Base-by-base conservation (phyloP, 30 jellyfish, hydroid and myxozoan genomes). In the Turritopsis rubra region DNA sequence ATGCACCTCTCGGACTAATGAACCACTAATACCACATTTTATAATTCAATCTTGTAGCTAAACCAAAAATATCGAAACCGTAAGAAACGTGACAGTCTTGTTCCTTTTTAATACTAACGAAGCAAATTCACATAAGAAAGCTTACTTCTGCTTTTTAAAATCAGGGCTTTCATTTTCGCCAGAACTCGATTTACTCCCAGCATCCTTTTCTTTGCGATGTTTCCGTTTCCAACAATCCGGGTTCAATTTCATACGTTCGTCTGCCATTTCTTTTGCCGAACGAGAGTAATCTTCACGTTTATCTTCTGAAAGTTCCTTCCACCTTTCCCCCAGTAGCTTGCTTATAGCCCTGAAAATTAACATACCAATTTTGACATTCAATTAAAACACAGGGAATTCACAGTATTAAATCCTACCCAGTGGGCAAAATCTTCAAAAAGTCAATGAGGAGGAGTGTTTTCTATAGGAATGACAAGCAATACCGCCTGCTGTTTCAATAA, bases 151-250 rank as follows among this genome's bases (percentile, higher is more conserved):
- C 30, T 68, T 68, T 22, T 68, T 68, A 68, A 8, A 68, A 19
- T 68, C 77, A n/a, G 77, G 77, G 19, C 77, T 68, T 68, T 68
- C 77, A 19, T 27, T 27, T n/a, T 68, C 77, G 16, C 77, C 77
- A 68, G 77, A 68, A 27, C 77, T 68, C 28, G 77, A 68, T 68
- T 68, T 68, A 68, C 77, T 68, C 9, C 77, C 77, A 68, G 77
- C 89, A 1, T 87, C 97, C 54, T 84, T 90, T 13, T 88, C 92
- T 84, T 93, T 93, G 88, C 88, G 95, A 52, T 91, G 88, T 68
- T 95, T 95, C 71, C 99, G 75, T 73, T 95, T 95, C 99, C 99
- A 95, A 80, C 99, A 95, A 60, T 89, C 95, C 0, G 99, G 99
- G 75, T 95, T 95, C 52, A 89, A 85, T 71, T 85, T 89, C 84